Evolutionary conservation across 2,797 vertebrate species (phyloP), one percentile per base, ranked within the genome.

Genomic region (Anisognathus igniventris): DNA sequence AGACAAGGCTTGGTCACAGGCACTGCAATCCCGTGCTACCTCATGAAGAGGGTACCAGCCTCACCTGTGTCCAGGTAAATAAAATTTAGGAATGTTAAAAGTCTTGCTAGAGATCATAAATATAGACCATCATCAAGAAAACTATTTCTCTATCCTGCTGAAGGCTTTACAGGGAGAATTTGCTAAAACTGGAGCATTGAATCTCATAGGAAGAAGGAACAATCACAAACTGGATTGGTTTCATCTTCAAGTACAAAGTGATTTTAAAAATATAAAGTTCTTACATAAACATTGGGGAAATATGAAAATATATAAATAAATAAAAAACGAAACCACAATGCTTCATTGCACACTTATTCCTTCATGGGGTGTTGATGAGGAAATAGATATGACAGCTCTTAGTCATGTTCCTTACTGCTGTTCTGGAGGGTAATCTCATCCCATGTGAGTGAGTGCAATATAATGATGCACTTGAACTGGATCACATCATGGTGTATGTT

Each of bases 311-410:
- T 35, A 84, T 23, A 74, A 48, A 80, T 45, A 75, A 57, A 80
- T 60, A 53, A 64, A 58, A 20, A 67, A 54, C 27, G 2, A 16
- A 70, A 73, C 19, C 10, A 44, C 33, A 78, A 18, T 8, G 67
- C 77, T 90, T 81, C 92, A 76, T n/a, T 95, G 87, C 72, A 79
- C 87, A 79, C 56, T 67, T 18, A 67, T 23, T 84, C 14, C 58
- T 93, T 66, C 60, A 30, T 0, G 0, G 83, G 60, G 37, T 82
- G 48, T 31, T 51, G 67, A 76, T 90, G 67, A 72, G 33, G 65
- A 92, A 95, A 82, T 67, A 88, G 86, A 84, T 58, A 33, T 40
- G 85, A 94, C 86, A 67, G 67, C 11, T 90, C 56, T 87, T 82
- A 93, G 56, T 90, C 56, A 71, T 44, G 64, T 61, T 85, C 51